phyloP scores from a whole-genome alignment of 2,888 invertebrate genomes.

The Pasiphila rectangulata region DNA sequence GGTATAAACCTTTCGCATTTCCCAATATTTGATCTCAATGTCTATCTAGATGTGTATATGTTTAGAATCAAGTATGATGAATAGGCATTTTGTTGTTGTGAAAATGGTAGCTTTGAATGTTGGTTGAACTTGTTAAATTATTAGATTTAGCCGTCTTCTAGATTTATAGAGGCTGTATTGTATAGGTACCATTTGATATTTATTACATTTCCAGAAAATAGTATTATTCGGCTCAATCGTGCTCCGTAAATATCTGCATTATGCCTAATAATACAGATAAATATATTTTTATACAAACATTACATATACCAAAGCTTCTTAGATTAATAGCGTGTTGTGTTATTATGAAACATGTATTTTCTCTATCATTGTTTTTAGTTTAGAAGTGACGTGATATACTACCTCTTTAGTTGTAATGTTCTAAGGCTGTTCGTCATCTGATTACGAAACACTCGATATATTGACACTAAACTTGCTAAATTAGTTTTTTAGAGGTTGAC shows the following conservation, averaged over 20 bases:
- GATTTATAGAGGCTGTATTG: too few species aligned
- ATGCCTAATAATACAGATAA: constrained; percentile 2
- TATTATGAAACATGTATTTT: neutral
- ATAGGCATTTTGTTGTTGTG: neutral
- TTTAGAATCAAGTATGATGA: constrained; percentile 12
- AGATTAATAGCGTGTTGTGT: neutral
- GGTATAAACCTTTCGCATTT: constrained; percentile 6
- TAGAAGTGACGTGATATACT: constrained; percentile 10
- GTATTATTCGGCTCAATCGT: constrained; percentile 8
- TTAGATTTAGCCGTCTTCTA: constrained; percentile 9
- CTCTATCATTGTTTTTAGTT: neutral
- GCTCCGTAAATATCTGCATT: neutral
- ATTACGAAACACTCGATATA: neutral
- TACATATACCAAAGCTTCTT: constrained; percentile 17
- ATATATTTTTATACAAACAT: constrained; percentile 14
- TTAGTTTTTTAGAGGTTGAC: too few species aligned
- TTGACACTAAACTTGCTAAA: too few species aligned
- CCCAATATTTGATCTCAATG: constrained; percentile 20
- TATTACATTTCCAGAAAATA: too few species aligned
- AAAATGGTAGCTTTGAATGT: constrained; percentile 13
- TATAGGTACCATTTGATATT: too few species aligned
- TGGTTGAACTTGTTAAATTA: neutral
- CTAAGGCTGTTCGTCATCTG: neutral
- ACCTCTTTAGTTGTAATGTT: constrained; percentile 19
- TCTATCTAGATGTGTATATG: constrained; percentile 10